A percentile compares a stretch with the other conserved stretches of the same genome.
Evolutionary conservation across 2,113 vertebrate genomes (phyloP).

Genomic region (Gallinago paraguaiae): DNA sequence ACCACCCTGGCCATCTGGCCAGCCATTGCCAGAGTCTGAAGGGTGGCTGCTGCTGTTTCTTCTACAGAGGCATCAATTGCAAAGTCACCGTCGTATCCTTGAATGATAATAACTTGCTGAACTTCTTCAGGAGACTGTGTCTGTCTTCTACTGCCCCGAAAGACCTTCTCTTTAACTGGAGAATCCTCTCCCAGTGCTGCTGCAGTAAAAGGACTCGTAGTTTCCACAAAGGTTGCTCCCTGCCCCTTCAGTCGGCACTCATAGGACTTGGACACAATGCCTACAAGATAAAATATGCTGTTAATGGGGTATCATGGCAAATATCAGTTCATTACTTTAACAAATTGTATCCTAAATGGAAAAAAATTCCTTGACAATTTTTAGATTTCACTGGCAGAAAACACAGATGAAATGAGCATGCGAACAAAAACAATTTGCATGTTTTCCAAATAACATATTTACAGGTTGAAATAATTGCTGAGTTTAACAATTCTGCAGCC

Average conservation of each 20-base stretch:
- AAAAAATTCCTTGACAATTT: neutral
- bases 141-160: constrained; percentile 26
- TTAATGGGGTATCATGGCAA: neutral
- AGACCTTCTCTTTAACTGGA: constrained; percentile 62
- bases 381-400: constrained; percentile 39
- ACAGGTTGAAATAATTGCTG: constrained; percentile 57
- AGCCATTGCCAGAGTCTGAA: constrained; percentile 94
- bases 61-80: constrained; percentile 88
- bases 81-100: constrained; percentile 85
- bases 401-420: constrained; percentile 27
- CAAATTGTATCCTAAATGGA: neutral
- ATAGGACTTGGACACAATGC: constrained; percentile 97
- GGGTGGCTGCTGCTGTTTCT: constrained; percentile 91
- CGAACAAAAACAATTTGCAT: constrained; percentile 31
- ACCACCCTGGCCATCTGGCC: constrained; percentile 92
- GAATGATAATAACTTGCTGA: constrained; percentile 97
- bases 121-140: constrained; percentile 73
- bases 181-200: constrained; percentile 71
- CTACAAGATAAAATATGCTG: constrained; percentile 71
- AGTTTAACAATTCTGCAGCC: constrained; percentile 38
- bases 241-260: constrained; percentile 97
- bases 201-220: constrained; percentile 75
- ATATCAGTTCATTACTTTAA: constrained; percentile 1
- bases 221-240: constrained; percentile 92
- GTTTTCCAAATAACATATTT: constrained; percentile 54